A percentile compares a stretch with the other conserved stretches of the same genome.
Evolutionary conservation across 2,888 invertebrate genomes (phyloP).

Genomic region (Corythucha ciliata): DNA sequence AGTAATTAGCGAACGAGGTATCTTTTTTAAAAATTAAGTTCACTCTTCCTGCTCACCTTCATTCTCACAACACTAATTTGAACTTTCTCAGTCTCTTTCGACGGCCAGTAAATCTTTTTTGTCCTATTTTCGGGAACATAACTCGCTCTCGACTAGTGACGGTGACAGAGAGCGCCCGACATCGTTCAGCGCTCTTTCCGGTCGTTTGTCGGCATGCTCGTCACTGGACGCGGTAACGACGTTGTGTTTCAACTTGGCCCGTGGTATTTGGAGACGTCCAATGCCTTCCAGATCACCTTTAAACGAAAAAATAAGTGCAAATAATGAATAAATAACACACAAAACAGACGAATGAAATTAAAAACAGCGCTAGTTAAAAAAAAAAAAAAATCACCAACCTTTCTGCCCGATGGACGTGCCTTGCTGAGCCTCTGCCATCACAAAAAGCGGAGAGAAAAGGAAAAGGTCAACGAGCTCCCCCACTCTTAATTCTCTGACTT

Average conservation of each 20-base stretch:
- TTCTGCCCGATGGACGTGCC: constrained; percentile 25
- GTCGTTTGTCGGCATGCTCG: too few species aligned
- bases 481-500: constrained; percentile 1
- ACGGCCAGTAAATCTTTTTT: too few species aligned
- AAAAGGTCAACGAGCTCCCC: constrained; percentile 28
- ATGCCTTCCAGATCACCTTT: constrained; percentile 26
- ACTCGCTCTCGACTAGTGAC: too few species aligned
- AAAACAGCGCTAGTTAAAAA: background rate
- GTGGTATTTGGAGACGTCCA: constrained; percentile 28
- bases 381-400: constrained; percentile 20
- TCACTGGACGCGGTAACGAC: constrained; percentile 5
- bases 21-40: too few species aligned
- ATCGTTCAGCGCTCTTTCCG: too few species aligned
- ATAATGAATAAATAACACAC: background rate
- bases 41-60: too few species aligned
- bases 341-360: background rate
- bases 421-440: constrained; percentile 29
- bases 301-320: constrained; percentile 5
- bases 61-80: too few species aligned
- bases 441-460: constrained; percentile 15
- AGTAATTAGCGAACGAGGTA: too few species aligned
- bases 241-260: constrained; percentile 27
- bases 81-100: too few species aligned
- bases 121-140: too few species aligned
- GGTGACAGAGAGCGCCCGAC: too few species aligned